A percentile compares a stretch with the other conserved stretches of the same genome.
Conservation (phyloP, 1,140 invertebrate species). For the Rhizoglyphus robini region DNA sequence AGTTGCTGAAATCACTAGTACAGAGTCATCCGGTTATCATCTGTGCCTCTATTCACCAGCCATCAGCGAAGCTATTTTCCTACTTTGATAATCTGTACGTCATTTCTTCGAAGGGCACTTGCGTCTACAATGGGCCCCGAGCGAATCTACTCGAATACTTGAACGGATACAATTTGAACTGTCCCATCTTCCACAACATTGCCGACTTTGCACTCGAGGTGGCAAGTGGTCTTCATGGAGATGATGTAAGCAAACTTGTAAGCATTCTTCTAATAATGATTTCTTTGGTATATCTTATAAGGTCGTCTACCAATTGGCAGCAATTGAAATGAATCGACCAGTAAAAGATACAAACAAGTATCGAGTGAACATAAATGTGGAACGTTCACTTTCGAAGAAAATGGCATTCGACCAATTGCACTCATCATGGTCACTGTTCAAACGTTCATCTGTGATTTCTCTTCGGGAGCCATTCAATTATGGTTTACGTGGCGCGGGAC, state of each 20-base stretch:
- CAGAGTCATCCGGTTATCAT: slow-evolving; percentile 40
- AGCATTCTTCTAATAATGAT: slow-evolving; percentile 7
- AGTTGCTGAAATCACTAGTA: slow-evolving; percentile 59
- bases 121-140: slow-evolving; percentile 66
- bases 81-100: slow-evolving; percentile 86
- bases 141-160: slow-evolving; percentile 12
- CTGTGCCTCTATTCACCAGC: slow-evolving; percentile 92
- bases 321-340: not conserved
- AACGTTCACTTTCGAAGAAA: slow-evolving; percentile 11
- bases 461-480: slow-evolving; percentile 22
- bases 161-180: slow-evolving; percentile 8
- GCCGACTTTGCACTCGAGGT: slow-evolving; percentile 23
- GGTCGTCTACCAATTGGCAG: slow-evolving; percentile 19
- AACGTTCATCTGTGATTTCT: slow-evolving; percentile 12
- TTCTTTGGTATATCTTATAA: not conserved
- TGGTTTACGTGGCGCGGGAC: slow-evolving; percentile 17
- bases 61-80: slow-evolving; percentile 83
- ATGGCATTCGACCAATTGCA: slow-evolving; percentile 11
- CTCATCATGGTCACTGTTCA: slow-evolving; percentile 16
- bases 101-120: slow-evolving; percentile 66
- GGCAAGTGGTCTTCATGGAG: slow-evolving; percentile 22
- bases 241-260: too few species aligned
- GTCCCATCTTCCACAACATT: slow-evolving; percentile 23
- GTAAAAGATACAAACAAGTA: slow-evolving; percentile 3
- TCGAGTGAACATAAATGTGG: slow-evolving; percentile 1